Conservation (phyloP, 2,113 vertebrate species). For the Trematocara stigmaticum region DNA sequence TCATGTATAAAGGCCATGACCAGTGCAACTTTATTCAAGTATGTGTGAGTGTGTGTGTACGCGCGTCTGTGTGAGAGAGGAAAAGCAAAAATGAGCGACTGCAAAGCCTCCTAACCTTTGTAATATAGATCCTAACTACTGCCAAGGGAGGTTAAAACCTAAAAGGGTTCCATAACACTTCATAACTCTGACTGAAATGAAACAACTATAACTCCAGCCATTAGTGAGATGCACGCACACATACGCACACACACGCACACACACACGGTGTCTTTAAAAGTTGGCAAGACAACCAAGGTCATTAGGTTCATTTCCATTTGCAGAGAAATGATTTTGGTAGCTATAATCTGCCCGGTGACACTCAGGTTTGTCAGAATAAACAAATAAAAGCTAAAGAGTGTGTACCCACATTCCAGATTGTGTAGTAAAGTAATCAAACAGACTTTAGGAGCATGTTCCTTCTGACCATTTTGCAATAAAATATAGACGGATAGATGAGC, state of each 20-base stretch:
- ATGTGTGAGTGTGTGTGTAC: neutral
- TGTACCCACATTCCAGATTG: neutral
- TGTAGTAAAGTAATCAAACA: neutral
- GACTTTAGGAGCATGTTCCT: neutral
- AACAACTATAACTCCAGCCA: slow-evolving; percentile 61
- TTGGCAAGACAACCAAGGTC: slow-evolving; percentile 53
- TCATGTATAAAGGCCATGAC: slow-evolving; percentile 48
- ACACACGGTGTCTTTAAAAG: slow-evolving; percentile 42
- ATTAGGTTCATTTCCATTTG: slow-evolving; percentile 56
- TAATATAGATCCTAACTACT: slow-evolving; percentile 57
- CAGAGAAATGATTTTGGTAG: slow-evolving; percentile 35
- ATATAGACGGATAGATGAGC: neutral
- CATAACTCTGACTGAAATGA: slow-evolving; percentile 71
- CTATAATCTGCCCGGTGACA: slow-evolving; percentile 27
- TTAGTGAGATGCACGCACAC: slow-evolving; percentile 27
- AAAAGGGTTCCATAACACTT: slow-evolving; percentile 64
- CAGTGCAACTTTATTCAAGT: slow-evolving; percentile 29
- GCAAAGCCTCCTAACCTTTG: slow-evolving; percentile 54
- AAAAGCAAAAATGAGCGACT: slow-evolving; percentile 37
- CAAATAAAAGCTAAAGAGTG: slow-evolving; percentile 19
- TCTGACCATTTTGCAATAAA: neutral
- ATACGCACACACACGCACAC: neutral
- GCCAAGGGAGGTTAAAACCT: slow-evolving; percentile 59
- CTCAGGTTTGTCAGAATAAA: slow-evolving; percentile 35
- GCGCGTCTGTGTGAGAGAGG: neutral